Percentiles rank a stretch among this genome's conserved stretches.
phyloP scores from a whole-genome alignment of 2,113 vertebrate species.

The Synodontis membranacea region DNA sequence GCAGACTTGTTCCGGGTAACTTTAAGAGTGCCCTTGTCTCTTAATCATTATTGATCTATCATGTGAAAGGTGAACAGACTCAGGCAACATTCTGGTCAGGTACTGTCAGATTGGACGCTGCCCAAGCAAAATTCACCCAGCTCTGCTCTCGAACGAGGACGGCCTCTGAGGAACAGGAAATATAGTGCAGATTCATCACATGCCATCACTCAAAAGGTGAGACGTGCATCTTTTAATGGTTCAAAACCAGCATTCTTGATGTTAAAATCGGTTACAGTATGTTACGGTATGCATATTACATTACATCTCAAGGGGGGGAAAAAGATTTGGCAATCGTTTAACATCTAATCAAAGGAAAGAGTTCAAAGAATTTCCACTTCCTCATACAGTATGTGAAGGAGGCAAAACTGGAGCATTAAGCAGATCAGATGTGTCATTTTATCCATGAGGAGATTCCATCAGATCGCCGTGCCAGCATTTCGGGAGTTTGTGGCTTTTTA shows the following conservation, averaged over 20 bases:
- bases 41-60: constrained; percentile 42
- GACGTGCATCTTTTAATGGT: constrained; percentile 13
- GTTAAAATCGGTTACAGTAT: no score
- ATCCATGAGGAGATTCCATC: constrained; percentile 43
- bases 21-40: constrained; percentile 30
- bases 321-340: background rate
- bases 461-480: constrained; percentile 43
- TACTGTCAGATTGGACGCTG: constrained; percentile 23
- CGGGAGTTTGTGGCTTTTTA: constrained; percentile 44
- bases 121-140: constrained; percentile 33
- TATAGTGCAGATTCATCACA: constrained; percentile 10
- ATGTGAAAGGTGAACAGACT: constrained; percentile 23
- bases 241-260: background rate
- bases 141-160: background rate
- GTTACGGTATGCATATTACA: background rate
- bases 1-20: constrained; percentile 21
- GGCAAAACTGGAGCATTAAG: background rate
- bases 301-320: background rate
- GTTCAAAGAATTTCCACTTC: constrained; percentile 20
- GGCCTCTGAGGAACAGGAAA: constrained; percentile 18
- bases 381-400: background rate
- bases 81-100: constrained; percentile 36
- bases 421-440: constrained; percentile 47
- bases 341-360: background rate
- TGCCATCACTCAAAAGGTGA: background rate